Evolutionary conservation across 2,797 vertebrate genomes (phyloP), one percentile per base, ranked within the genome.

Genomic region (Rousettus madagascariensis): DNA sequence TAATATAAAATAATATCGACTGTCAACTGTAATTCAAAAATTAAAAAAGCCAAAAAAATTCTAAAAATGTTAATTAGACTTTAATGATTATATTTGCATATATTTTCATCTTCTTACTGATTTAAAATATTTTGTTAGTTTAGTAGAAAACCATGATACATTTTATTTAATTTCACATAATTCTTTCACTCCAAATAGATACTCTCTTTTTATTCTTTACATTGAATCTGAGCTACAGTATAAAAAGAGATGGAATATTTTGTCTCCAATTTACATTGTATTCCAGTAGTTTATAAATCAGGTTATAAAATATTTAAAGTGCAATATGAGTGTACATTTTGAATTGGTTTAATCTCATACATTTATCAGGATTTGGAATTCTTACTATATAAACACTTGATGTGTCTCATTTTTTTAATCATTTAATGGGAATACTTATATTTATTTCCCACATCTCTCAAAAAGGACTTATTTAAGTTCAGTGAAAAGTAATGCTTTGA

Each of bases 311-410:
- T 83, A 38, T 55, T 94, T 92, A 68, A 63, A 72, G 71, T 86
- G 68, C 77, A 61, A 65, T 90, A 57, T 61, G 30, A 90, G 2
- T 84, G 55, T 91, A 71, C 5, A 41, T 82, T 78, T 93, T 92
- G 36, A 26, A 49, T 90, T 74, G 43, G 33, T 74, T 82, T 88
- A 84, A 53, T 72, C 66, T 75, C 36, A 65, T 90, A 20, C 5
- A 74, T 91, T 95, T 74, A 68, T 84, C 61, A 87, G 84, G 46
- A 68, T 82, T 84, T 94, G 15, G 28, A 92, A 84, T 77, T 90
- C 38, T 79, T 77, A 80, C 72, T 86, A 8, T 22, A 65, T 90
- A 69, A 69, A 72, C n/a, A 80, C 30, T 12, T 57, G 15, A 4
- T 46, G 3, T 53, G n/a, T 90, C 78, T 95, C 8, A 28, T 46